Conservation (phyloP, 1,140 invertebrate species). For the Hetaerina americana region DNA sequence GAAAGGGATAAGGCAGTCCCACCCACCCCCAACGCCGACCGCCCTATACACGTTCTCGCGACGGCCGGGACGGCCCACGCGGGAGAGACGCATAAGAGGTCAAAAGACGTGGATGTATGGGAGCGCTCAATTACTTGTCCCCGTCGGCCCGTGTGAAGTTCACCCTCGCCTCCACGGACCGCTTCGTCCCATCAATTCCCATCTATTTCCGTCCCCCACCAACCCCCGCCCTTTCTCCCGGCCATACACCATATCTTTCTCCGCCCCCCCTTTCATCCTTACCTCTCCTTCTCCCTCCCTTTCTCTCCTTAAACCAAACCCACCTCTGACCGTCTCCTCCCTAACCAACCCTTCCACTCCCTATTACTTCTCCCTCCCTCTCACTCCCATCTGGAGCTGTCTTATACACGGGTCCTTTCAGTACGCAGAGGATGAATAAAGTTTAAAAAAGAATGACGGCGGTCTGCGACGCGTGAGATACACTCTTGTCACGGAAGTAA, state of each 20-base stretch:
- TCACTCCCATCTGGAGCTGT: too few species aligned
- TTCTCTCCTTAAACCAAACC: too few species aligned
- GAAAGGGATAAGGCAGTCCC: background rate
- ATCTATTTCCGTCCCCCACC: background rate
- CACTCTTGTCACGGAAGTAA: background rate
- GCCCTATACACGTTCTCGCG: background rate
- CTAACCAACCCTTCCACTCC: too few species aligned
- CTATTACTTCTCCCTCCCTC: too few species aligned
- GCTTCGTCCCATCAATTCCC: background rate
- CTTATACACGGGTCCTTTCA: too few species aligned
- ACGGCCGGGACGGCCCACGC: background rate
- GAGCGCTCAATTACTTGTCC: background rate
- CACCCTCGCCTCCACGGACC: background rate
- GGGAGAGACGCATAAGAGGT: background rate
- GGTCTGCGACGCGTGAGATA: background rate
- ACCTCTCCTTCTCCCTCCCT: too few species aligned
- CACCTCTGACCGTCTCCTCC: too few species aligned
- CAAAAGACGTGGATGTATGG: background rate
- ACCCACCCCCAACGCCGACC: background rate
- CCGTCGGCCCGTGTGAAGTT: background rate
- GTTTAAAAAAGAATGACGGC: background rate
- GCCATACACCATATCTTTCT: too few species aligned
- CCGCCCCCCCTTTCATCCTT: background rate
- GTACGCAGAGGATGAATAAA: too few species aligned
- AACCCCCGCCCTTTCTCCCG: background rate